phyloP scores from a whole-genome alignment of 1,140 invertebrate genomes.

The Drosophila elegans region DNA sequence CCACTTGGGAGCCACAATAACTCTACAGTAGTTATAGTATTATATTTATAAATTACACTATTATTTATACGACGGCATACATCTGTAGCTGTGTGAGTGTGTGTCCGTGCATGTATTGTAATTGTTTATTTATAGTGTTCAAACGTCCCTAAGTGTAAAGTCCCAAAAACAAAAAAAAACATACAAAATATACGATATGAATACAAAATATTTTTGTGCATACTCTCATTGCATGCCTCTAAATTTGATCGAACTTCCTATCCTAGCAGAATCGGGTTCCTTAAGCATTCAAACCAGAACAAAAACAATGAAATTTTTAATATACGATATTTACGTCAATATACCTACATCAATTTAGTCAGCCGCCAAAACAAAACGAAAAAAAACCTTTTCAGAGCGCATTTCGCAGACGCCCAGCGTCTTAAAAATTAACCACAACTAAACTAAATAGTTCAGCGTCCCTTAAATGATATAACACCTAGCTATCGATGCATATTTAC shows the following conservation, averaged over 20 bases:
- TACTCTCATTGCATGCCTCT: conserved; percentile 34
- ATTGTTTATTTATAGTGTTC: conserved; percentile 61
- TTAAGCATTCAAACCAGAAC: conserved; percentile 57
- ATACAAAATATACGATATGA: conserved; percentile 42
- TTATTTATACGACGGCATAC: conserved; percentile 36
- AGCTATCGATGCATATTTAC: conserved; percentile 38
- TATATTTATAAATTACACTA: conserved; percentile 65
- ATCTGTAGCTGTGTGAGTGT: conserved; percentile 58
- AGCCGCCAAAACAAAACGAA: conserved; percentile 65
- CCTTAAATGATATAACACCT: conserved; percentile 35
- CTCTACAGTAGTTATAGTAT: conserved; percentile 79
- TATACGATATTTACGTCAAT: conserved; percentile 47
- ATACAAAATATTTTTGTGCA: conserved; percentile 36
- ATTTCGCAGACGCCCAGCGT: conserved; percentile 78
- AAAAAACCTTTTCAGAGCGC: conserved; percentile 61
- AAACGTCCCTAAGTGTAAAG: conserved; percentile 67
- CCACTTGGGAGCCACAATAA: conserved; percentile 63
- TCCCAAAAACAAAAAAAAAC: conserved; percentile 5
- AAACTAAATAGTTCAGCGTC: conserved; percentile 38
- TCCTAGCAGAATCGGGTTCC: conserved; percentile 46
- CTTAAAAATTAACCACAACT: conserved; percentile 56
- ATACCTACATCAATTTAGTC: conserved; percentile 41
- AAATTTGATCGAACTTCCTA: conserved; percentile 44
- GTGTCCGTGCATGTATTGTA: conserved; percentile 55
- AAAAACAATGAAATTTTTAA: conserved; percentile 59